Base-by-base conservation (phyloP, 2,113 vertebrate species). In the Plestiodon gilberti region DNA sequence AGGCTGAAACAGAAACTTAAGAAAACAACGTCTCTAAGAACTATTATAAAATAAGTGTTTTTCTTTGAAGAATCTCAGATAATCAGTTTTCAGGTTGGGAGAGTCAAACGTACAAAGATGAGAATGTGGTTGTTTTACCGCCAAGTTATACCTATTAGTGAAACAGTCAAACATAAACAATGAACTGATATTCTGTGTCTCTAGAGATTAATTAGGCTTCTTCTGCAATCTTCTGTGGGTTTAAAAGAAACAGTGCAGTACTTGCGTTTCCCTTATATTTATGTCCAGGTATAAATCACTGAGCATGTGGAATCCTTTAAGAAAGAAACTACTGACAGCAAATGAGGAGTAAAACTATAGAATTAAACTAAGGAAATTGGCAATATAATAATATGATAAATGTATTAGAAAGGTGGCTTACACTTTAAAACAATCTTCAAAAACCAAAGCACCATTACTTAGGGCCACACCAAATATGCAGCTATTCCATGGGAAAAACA, bases 101-200 rank as follows among this genome's bases (percentile, higher is more conserved):
- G 73, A 89, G 74, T 73, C 85, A 80, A 89, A 83, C 25, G 40
- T 90, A 81, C 14, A 33, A 79, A 85, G 38, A 87, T 80, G 78
- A 92, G 87, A 89, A 76, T 82, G 86, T 88, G 43, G 87, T 88
- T 77, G 87, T 83, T 76, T 40, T 76, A 6, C 18, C 67, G 86
- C 83, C 79, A 89, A 70, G 48, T 89, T 55, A 87, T 85, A 52
- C 20, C 14, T 94, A 67, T 15, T 67, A 78, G 40, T 83, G 67
- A 81, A 48, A 76, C 85, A 84, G 69, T 38, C 74, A 95, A 93
- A 90, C 14, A 2, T 48, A 82, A 82, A 1, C 23, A 71, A 83
- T 1, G 74, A 91, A 52, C 3, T 74, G 40, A 71, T 20, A 69
- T 67, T 85, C 87, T 43, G 61, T 85, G 89, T 93, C 64, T 88